Evolutionary conservation across 2,888 invertebrate genomes (phyloP).

Genomic region (Polyploca ridens): DNA sequence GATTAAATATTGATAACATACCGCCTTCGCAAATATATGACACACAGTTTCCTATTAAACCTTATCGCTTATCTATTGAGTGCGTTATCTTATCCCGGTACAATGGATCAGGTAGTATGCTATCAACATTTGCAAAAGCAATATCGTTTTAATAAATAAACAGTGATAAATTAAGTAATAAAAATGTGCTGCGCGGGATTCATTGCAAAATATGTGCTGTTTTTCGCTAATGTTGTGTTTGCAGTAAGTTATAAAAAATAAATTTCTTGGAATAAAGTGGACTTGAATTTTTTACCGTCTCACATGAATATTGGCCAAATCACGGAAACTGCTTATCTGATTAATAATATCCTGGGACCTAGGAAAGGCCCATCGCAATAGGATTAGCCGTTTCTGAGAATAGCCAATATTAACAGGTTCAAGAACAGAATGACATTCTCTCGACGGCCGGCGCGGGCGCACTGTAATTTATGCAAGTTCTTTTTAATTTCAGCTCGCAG

Average conservation of each 20-base stretch:
- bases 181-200: constrained; percentile 61
- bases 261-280: too few relatives aligned
- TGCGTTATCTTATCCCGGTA: not conserved
- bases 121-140: not conserved
- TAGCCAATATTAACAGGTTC: too few relatives aligned
- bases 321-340: too few relatives aligned
- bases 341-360: too few relatives aligned
- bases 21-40: not conserved
- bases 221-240: constrained; percentile 55
- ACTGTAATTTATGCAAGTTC: not conserved
- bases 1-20: too few relatives aligned
- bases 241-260: constrained; percentile 50
- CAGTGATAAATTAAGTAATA: not conserved
- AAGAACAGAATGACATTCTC: too few relatives aligned
- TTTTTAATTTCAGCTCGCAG: constrained; percentile 47
- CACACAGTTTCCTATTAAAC: not conserved
- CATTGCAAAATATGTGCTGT: constrained; percentile 59
- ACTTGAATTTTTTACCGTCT: too few relatives aligned
- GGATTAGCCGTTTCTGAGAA: too few relatives aligned
- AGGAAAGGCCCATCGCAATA: too few relatives aligned
- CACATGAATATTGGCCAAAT: too few relatives aligned
- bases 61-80: not conserved
- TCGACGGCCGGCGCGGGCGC: too few relatives aligned
- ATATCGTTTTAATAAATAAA: not conserved
- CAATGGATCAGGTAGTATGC: not conserved